A percentile compares a stretch with the other conserved stretches of the same genome.
These are phyloP conservation scores for Panopea generosa DNA, from an alignment of 2,888 invertebrate species.

Conservation along the genomic window DNA sequence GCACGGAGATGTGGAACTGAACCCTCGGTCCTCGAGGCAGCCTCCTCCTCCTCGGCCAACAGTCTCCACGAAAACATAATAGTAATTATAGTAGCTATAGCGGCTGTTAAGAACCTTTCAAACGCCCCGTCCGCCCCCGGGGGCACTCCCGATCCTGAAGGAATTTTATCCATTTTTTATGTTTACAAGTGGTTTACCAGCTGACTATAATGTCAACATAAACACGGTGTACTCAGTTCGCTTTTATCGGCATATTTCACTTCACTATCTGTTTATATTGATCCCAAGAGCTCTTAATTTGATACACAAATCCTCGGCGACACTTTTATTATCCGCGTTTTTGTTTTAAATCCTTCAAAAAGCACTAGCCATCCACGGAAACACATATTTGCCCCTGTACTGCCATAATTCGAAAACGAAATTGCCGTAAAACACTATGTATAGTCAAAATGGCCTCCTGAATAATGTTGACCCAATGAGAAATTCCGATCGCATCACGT, in stretches of 20 bases:
- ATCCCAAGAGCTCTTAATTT: constrained; percentile 41
- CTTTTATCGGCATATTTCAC: constrained; percentile 17
- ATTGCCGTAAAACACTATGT: constrained; percentile 26
- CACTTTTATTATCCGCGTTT: not conserved
- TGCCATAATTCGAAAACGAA: constrained; percentile 44
- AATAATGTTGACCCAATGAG: constrained; percentile 27
- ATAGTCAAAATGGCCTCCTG: constrained; percentile 44
- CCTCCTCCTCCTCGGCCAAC: constrained; percentile 74
- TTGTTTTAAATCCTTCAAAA: not conserved
- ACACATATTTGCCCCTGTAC: constrained; percentile 11
- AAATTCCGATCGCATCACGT: constrained; percentile 23
- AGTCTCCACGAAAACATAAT: constrained; percentile 83
- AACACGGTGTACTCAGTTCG: constrained; percentile 19
- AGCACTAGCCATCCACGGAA: not conserved
- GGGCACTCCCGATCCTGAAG: constrained; percentile 41
- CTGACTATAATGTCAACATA: constrained; percentile 17
- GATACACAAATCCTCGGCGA: constrained; percentile 1
- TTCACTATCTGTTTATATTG: not conserved
- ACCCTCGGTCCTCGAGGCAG: constrained; percentile 45
- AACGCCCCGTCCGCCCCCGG: constrained; percentile 76
- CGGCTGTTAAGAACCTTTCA: constrained; percentile 82
- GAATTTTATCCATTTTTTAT: constrained; percentile 51
- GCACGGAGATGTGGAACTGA: not conserved
- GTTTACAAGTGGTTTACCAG: not conserved
- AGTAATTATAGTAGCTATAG: constrained; percentile 82